Percentiles rank a stretch among this genome's conserved stretches.
Conservation (phyloP, 2,888 invertebrate genomes). For the Drosophila setosimentum region DNA sequence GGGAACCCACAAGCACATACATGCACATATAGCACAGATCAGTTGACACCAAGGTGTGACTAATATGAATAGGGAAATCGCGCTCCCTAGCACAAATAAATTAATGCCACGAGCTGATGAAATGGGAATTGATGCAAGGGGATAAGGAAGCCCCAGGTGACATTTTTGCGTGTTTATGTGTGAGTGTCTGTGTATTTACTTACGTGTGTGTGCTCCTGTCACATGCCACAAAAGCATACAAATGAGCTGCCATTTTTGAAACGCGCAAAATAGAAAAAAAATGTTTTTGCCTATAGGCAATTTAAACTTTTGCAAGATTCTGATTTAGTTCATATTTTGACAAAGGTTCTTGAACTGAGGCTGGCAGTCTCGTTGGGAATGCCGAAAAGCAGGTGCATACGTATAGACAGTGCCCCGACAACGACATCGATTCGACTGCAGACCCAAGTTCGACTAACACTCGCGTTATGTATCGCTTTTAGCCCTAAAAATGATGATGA, state of each 20-base stretch:
- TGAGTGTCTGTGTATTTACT: conserved; percentile 10
- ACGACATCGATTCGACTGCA: conserved; percentile 1
- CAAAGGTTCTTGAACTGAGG: not conserved
- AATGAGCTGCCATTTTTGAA: conserved; percentile 64
- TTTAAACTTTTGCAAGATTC: conserved; percentile 37
- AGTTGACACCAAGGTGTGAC: conserved; percentile 20
- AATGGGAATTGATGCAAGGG: not conserved
- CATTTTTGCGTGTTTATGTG: not conserved
- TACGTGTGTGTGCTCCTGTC: conserved; percentile 21
- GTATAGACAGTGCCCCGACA: not conserved
- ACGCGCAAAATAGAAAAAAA: conserved; percentile 4
- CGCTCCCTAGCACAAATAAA: conserved; percentile 42
- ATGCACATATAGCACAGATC: not conserved
- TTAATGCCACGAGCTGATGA: conserved; percentile 19
- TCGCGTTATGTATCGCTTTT: conserved; percentile 10
- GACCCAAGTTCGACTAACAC: not conserved
- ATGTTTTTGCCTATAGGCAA: conserved; percentile 33
- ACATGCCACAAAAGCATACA: conserved; percentile 63
- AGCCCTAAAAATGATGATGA: conserved; percentile 18
- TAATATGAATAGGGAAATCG: conserved; percentile 20
- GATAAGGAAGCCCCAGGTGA: conserved; percentile 1
- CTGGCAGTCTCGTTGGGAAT: not conserved
- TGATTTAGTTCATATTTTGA: conserved; percentile 33
- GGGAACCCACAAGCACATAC: not conserved
- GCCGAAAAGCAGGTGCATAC: not conserved